Conservation (phyloP, 2,113 vertebrate species). For the Phaethornis superciliosus region DNA sequence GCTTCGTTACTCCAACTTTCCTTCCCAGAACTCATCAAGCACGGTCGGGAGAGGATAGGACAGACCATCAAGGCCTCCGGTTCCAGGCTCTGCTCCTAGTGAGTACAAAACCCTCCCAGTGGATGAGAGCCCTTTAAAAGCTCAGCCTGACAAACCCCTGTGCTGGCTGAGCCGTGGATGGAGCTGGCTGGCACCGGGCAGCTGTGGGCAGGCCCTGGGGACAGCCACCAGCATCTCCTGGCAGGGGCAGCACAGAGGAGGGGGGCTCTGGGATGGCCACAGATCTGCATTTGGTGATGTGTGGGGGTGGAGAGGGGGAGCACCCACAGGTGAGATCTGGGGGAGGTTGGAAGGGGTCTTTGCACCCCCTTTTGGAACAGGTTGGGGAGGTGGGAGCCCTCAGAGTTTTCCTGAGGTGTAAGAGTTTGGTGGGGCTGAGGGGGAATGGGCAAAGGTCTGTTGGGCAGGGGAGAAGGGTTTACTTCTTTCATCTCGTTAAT, state of each 20-base stretch:
- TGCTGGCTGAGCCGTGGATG: background rate
- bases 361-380: background rate
- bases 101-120: background rate
- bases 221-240: background rate
- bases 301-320: background rate
- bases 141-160: background rate
- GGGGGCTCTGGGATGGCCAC: background rate
- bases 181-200: conserved; percentile 61
- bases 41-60: conserved; percentile 60
- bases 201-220: conserved; percentile 19
- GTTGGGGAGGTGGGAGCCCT: background rate
- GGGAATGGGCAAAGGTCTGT: background rate
- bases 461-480: background rate
- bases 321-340: background rate
- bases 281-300: background rate
- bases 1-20: conserved; percentile 25
- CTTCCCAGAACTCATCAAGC: conserved; percentile 60
- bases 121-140: conserved; percentile 51
- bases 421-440: background rate
- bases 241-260: background rate
- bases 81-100: conserved; percentile 62
- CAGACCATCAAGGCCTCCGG: conserved; percentile 60
- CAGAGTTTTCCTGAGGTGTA: rapidly evolving
- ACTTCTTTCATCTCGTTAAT: background rate
- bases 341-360: background rate